Base-by-base conservation (phyloP, 1,140 invertebrate genomes). In the Physella acuta region DNA sequence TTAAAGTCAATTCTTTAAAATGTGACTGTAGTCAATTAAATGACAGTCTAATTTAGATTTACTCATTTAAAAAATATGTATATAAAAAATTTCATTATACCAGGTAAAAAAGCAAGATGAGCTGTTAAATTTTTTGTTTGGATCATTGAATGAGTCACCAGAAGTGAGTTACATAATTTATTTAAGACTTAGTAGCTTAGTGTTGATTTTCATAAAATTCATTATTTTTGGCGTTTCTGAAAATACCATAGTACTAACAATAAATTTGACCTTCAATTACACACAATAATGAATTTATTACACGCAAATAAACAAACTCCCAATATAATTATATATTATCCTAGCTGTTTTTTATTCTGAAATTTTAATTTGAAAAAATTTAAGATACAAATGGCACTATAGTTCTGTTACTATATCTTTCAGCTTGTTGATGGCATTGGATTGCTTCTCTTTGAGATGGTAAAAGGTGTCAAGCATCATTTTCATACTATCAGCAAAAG, bases 381-480 rank as follows among this genome's bases (percentile, higher is more conserved):
- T n/a, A n/a, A n/a, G n/a, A n/a, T n/a, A n/a, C n/a, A n/a, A n/a
- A n/a, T n/a, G n/a, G n/a, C n/a, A n/a, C n/a, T n/a, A n/a, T n/a
- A n/a, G n/a, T n/a, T n/a, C n/a, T n/a, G n/a, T n/a, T n/a, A n/a
- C n/a, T 49, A n/a, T 49, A 11, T 14, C 44, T 37, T 58, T 55
- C 53, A 92, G 87, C 88, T 89, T 62, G 84, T 90, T 30, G 77
- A 86, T 52, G 94, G 94, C 20, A 91, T 92, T 85, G 93, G 92
- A 0, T 89, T 91, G 74, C 86, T 96, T 34, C 82, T 96, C 36
- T 95, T 93, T 86, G 92, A 95, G 88, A 90, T 94, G 52, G 83
- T 95, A 34, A 89, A 89, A 76, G 93, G 94, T 26, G 89, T 92
- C 14, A 85, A 89, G 49, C 89, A 90, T 11, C 90, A 93, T 71